Evolutionary conservation across 2,888 invertebrate genomes (phyloP).

Genomic region (Pachycephus smyrnensis): DNA sequence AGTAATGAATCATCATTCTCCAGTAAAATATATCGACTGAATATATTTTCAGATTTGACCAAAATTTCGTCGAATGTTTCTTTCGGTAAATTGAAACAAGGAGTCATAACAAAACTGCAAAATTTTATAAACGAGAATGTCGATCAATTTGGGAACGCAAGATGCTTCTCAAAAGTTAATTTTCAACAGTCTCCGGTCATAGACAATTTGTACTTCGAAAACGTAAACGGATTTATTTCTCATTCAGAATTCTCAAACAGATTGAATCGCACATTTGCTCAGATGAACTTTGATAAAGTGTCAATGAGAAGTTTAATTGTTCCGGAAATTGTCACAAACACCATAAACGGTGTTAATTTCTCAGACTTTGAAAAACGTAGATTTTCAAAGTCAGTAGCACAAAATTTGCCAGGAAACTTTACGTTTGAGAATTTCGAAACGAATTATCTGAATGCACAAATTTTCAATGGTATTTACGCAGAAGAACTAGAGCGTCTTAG

Average conservation of each 20-base stretch:
- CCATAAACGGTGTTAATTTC: constrained; percentile 38
- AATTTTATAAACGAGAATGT: constrained; percentile 24
- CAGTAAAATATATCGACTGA: background rate
- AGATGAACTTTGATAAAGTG: constrained; percentile 67
- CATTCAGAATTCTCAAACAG: constrained; percentile 36
- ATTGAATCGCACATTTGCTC: constrained; percentile 61
- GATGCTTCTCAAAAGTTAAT: constrained; percentile 34
- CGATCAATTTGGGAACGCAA: constrained; percentile 4
- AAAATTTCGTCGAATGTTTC: constrained; percentile 43
- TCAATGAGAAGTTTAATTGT: constrained; percentile 64
- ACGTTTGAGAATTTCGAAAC: constrained; percentile 37
- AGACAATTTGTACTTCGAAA: constrained; percentile 31
- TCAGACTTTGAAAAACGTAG: constrained; percentile 26
- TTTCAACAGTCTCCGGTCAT: background rate
- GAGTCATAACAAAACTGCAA: constrained; percentile 33
- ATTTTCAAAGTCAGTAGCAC: constrained; percentile 29
- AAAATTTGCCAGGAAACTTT: constrained; percentile 36
- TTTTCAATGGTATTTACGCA: constrained; percentile 38
- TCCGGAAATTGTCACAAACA: constrained; percentile 40
- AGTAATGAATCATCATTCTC: too few species aligned
- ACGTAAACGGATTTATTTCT: constrained; percentile 37
- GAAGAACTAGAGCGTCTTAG: constrained; percentile 32
- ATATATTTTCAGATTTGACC: constrained; percentile 39
- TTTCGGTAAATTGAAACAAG: constrained; percentile 38
- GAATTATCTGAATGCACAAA: constrained; percentile 26